Base-by-base conservation (phyloP, 1,140 invertebrate genomes). In the Phenacoccus solenopsis region DNA sequence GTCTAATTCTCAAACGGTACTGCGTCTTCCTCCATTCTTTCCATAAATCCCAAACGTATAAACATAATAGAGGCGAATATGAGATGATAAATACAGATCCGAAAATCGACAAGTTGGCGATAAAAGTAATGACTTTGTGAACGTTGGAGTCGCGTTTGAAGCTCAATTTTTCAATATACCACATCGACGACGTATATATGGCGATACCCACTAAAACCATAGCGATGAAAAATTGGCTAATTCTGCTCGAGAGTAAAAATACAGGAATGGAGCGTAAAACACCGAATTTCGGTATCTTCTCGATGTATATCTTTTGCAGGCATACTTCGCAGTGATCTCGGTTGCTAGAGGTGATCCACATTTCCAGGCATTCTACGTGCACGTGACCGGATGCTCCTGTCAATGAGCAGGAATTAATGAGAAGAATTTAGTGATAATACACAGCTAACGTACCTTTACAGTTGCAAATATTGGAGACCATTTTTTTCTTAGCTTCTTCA, bases 321-420 rank as follows among this genome's bases (percentile, higher is more conserved):
- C 59, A 64, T 4, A 64, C 59, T 64, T 64, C 59, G 59, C 59
- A 64, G 21, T 27, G 21, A 22, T 64, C 59, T 3, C 59, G 21
- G 22, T 64, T 27, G 20, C 59, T 64, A 7, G 59, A 24, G 2
- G 1, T 27, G 21, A 64, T 64, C 59, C 59, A 64, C 21, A 24
- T 64, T 64, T 64, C 59, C 13, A 64, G 22, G 59, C 59, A 64
- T 64, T 64, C 59, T 2, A 64, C 25, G 59, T 64, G 59, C 9
- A 64, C 59, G 25, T 24, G 12, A 3, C 59, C 59, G 5, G 59
- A 64, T 24, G 59, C 59, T 24, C 59, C 59, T 64, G 59, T 10
- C 22, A 25, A 64, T 16, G 4, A 49, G 38, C 3, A 3, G 38
- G 20, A 32, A 13, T 32, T 32, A 32, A 32, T 32, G 5, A 7